phyloP scores from a whole-genome alignment of 2,797 vertebrate species.

The Sebastes flavidus region DNA sequence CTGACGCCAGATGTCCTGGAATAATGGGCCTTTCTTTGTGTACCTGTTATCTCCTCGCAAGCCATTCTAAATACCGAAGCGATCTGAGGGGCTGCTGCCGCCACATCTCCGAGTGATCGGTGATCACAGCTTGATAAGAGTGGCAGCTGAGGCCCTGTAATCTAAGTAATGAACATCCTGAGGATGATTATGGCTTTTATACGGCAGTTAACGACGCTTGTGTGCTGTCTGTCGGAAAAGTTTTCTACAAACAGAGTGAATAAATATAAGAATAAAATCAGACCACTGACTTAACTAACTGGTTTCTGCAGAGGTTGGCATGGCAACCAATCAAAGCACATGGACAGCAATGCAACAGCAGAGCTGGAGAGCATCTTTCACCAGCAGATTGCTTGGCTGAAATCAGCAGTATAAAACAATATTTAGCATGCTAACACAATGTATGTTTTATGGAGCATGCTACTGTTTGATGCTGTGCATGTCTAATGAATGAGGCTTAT shows the following conservation, averaged over 20 bases:
- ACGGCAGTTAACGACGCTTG: neutral
- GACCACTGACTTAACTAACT: neutral
- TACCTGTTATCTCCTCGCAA: slow-evolving; percentile 46
- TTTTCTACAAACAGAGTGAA: neutral
- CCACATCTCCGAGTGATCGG: slow-evolving; percentile 14
- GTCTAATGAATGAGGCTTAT: neutral
- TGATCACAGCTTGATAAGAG: slow-evolving; percentile 27
- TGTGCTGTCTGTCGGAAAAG: neutral
- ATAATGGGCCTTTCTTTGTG: slow-evolving; percentile 46
- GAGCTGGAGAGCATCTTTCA: neutral
- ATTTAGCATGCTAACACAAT: neutral
- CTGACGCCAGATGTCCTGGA: slow-evolving; percentile 51
- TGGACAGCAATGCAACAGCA: neutral
- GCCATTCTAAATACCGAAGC: slow-evolving; percentile 26
- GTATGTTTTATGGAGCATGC: neutral
- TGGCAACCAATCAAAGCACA: slow-evolving; percentile 4
- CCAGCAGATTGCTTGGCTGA: neutral
- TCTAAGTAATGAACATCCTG: slow-evolving; percentile 23
- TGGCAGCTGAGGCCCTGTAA: neutral
- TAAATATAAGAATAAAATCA: neutral
- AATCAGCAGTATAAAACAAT: neutral
- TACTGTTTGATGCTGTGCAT: neutral
- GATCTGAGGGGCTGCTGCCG: neutral
- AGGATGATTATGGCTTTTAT: slow-evolving; percentile 23
- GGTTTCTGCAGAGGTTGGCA: neutral